Conservation (phyloP, 2,113 vertebrate genomes). For the Lampris incognitus region DNA sequence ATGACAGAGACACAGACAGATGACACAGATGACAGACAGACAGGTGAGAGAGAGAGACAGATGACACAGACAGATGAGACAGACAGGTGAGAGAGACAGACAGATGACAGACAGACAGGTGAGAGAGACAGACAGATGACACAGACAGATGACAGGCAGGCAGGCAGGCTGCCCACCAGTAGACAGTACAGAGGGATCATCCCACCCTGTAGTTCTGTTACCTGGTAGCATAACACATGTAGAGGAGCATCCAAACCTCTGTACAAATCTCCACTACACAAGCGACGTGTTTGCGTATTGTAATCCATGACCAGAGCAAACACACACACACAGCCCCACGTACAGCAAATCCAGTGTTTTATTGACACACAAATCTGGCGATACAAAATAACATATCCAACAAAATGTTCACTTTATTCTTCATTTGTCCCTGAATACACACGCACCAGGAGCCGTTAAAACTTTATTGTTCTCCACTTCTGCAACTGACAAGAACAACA, state of each 20-base stretch:
- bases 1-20: too few species aligned
- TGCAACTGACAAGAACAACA: conserved; percentile 23
- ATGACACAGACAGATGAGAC: too few species aligned
- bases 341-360: conserved; percentile 75
- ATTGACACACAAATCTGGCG: conserved; percentile 53
- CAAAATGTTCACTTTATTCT: conserved; percentile 13
- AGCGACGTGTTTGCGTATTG: background rate
- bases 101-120: conserved; percentile 1
- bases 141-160: background rate
- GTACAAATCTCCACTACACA: background rate
- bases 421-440: conserved; percentile 3
- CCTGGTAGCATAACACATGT: background rate
- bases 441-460: conserved; percentile 14
- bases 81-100: too few species aligned
- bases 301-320: background rate
- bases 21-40: too few species aligned
- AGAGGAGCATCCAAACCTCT: background rate
- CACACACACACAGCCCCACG: conserved; percentile 1
- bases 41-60: too few species aligned
- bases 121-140: too few species aligned
- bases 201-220: background rate
- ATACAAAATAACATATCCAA: conserved; percentile 32
- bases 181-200: background rate
- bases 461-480: conserved; percentile 2
- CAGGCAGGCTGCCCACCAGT: background rate